Conservation (phyloP, 2,797 vertebrate species). For the Taeniopygia guttata region DNA sequence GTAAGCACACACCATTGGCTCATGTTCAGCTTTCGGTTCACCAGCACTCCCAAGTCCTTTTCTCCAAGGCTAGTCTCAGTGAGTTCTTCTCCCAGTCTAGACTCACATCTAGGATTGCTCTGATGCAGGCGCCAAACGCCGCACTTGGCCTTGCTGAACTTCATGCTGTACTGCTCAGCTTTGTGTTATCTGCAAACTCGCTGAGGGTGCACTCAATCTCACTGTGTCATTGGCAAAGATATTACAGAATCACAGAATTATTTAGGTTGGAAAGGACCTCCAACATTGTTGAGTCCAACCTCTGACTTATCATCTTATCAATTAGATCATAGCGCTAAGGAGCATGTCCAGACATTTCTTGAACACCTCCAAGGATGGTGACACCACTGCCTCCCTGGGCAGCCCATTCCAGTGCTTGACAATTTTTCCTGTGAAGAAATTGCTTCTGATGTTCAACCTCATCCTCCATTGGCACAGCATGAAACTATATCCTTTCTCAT, state of each 20-base stretch:
- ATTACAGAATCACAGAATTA: neutral
- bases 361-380: neutral
- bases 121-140: neutral
- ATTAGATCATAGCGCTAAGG: neutral
- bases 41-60: neutral
- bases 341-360: neutral
- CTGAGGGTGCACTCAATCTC: accelerated
- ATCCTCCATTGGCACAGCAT: neutral
- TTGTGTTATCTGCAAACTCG: neutral
- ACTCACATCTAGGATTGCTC: neutral
- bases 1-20: neutral
- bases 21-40: neutral
- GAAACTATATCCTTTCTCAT: neutral
- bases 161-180: neutral
- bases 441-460: neutral
- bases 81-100: neutral
- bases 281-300: neutral
- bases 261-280: neutral
- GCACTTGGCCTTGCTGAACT: neutral
- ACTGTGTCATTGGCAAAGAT: neutral
- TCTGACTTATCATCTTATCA: neutral
- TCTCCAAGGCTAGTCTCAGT: neutral
- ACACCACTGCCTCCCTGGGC: accelerated
- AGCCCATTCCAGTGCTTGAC: neutral
- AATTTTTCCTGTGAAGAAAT: neutral